Evolutionary conservation across 2,113 vertebrate genomes (phyloP).

Genomic region (Fregetta grallaria): DNA sequence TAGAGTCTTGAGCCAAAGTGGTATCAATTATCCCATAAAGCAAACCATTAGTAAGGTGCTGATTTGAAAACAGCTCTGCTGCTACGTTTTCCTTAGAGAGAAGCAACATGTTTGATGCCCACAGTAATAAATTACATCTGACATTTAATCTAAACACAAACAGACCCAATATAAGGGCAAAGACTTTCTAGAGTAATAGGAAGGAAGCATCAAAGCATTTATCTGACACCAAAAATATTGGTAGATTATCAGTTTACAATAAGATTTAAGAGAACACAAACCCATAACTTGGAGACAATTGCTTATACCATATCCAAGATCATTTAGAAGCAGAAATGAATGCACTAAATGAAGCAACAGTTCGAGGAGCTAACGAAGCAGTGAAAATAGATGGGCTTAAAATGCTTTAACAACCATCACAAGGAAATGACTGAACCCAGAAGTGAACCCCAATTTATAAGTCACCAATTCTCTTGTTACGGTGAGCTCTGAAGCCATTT

Average conservation of each 20-base stretch:
- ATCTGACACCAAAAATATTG: not conserved
- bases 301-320: not conserved
- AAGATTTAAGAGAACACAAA: not conserved
- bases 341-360: not conserved
- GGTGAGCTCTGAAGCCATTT: not conserved
- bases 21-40: conserved; percentile 26
- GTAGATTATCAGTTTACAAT: not conserved
- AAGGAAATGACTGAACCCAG: not conserved
- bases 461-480: not conserved
- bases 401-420: not conserved
- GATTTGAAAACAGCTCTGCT: not conserved
- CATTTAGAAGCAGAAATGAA: not conserved
- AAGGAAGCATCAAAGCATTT: not conserved
- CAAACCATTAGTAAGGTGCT: not conserved
- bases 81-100: not conserved
- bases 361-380: not conserved
- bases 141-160: not conserved
- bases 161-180: not conserved
- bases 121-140: not conserved
- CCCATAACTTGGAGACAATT: not conserved
- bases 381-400: not conserved
- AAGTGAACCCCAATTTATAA: not conserved
- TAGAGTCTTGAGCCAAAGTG: not conserved
- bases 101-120: not conserved
- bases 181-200: not conserved